Evolutionary conservation across 2,113 vertebrate species (phyloP), one percentile per base, ranked within the genome.

Genomic region (Haplotaxodon microlepis): DNA sequence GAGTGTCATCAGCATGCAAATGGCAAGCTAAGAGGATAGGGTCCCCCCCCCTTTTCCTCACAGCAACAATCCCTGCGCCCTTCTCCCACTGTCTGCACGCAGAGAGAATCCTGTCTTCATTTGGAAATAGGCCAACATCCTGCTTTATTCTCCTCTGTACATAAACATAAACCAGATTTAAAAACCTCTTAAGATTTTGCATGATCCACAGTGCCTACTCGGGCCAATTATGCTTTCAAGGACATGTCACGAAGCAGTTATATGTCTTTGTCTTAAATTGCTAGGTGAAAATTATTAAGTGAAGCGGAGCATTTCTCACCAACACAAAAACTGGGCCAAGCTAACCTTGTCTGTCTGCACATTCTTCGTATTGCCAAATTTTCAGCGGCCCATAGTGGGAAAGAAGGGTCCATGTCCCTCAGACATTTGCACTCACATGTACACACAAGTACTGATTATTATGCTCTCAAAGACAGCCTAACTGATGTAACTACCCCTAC

Each of bases 361-460:
- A 95, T 96, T 96, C 95, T 92, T 93, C 34, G 86, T 78, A 96
- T 91, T 87, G 88, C 83, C 80, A 92, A 93, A 73, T 82, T 95
- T 93, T 92, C 61, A 89, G 93, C 94, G 93, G 94, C 94, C 90
- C 92, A 86, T 81, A 88, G 24, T 51, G 71, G 71, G 71, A 50
- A 50, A 50, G 24, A 87, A 84, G 84, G 83, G 87, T 90, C 54
- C 45, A 87, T 82, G 88, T 90, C 84, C 57, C 81, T 88, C 29
- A 63, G 27, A 86, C 66, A 80, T 78, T 66, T 47, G 47, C 81
- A 53, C 85, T 83, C 38, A 89, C 66, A 76, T 19, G n/a, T 79
- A 51, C 29, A 47, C 29, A 61, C n/a, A 34, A 8, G 29, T 6
- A 54, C 38, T 76, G 76, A 16, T 61, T 61, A 61, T 61, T 27